These are phyloP conservation scores for Percina caprodes DNA, from an alignment of 2,113 vertebrate genomes.

Conservation along the genomic window DNA sequence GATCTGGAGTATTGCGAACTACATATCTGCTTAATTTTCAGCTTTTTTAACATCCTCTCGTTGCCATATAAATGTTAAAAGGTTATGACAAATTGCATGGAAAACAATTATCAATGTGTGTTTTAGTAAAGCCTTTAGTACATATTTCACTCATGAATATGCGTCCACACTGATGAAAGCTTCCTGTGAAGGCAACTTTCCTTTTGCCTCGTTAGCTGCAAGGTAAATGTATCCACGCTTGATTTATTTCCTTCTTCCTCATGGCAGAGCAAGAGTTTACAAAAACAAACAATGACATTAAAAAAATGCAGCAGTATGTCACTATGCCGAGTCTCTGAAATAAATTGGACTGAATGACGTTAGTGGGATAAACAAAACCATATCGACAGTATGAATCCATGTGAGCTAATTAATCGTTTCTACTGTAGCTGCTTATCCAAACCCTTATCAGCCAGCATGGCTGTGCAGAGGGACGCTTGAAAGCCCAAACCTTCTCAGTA, in stretches of 20 bases:
- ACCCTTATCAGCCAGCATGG: conserved; percentile 36
- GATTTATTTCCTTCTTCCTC: background rate
- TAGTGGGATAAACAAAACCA: conserved; percentile 50
- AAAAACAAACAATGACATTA: background rate
- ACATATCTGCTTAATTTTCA: background rate
- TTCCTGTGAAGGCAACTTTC: background rate
- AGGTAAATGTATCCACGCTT: conserved; percentile 5
- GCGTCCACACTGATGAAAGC: conserved; percentile 5
- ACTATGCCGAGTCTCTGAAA: conserved; percentile 17
- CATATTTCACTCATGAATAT: background rate
- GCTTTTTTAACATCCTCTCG: background rate
- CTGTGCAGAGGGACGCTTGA: background rate
- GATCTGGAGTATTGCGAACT: background rate
- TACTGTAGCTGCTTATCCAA: conserved; percentile 32
- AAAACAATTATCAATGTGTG: background rate
- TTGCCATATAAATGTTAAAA: background rate
- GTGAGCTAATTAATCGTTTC: conserved; percentile 57
- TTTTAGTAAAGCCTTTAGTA: background rate
- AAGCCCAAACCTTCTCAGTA: conserved; percentile 25
- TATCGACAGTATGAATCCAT: conserved; percentile 31
- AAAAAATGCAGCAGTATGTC: conserved; percentile 4
- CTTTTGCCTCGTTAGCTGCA: conserved; percentile 3
- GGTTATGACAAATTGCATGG: background rate
- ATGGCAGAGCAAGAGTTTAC: background rate
- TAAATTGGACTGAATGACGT: conserved; percentile 32